Evolutionary conservation across 2,797 vertebrate genomes (phyloP), one percentile per base, ranked within the genome.

Genomic region (Cercopithecus diana): DNA sequence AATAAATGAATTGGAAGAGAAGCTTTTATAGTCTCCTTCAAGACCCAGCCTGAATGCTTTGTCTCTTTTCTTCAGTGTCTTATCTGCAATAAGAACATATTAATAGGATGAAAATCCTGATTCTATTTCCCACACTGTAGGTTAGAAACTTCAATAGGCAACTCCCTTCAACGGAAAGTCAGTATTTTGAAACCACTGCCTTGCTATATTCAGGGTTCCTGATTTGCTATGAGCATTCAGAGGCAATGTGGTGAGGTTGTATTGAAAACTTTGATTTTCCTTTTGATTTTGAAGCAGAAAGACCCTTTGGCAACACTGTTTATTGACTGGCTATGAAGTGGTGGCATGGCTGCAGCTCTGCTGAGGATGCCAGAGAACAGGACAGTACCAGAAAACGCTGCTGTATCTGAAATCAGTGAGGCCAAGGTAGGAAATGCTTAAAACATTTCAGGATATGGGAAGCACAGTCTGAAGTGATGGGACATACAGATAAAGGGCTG

Each of bases 231-330:
- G 14, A 77, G 64, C 17, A 45, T 24, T 30, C 22, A 83, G 39
- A 84, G 41, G 36, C 11, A 17, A 39, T 24, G 22, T 76, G 12
- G 41, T 39, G 36, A 77, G 22, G 4, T 30, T 20, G 36, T 24
- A 50, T 0, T 43, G 43, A 86, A 85, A 55, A 33, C 22, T n/a
- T n/a, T 36, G 22, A n/a, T 85, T 90, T 73, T 58, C 30, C 22
- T 55, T 90, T 77, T 88, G 50, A 2, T 70, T 58, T 50, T 75
- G 57, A 77, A 88, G 83, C 61, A n/a, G 41, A 36, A 73, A 83
- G n/a, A 48, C 41, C 36, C 36, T 89, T 55, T 26, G 39, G 10
- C n/a, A 72, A 45, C 13, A 89, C 58, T 8, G 36, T 15, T 36
- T 39, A 70, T 20, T 33, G 20, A 36, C 67, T 19, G 33, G 48